Base-by-base conservation (phyloP, 2,113 vertebrate species). In the Cheilinus undulatus region DNA sequence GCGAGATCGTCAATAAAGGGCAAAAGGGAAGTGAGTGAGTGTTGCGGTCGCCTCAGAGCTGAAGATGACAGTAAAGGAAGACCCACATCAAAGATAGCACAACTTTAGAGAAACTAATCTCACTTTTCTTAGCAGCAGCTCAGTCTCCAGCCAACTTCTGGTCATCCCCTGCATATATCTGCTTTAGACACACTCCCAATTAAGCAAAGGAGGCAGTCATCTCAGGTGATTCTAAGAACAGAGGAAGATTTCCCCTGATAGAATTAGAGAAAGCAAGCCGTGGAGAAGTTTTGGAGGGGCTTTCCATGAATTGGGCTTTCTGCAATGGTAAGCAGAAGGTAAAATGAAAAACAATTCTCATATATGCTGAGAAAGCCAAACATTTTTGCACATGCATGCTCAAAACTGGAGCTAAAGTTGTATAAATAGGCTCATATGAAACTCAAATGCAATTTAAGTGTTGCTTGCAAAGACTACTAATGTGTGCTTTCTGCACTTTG, bases 81-180 rank as follows among this genome's bases (percentile, higher is more conserved):
- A 42, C 61, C 86, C 86, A 86, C 81, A 85, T 89, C 77, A 89
- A 85, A 92, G 82, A 49, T 1, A 14, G 46, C 24, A 67, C n/a
- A 52, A 77, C 75, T 88, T 87, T 76, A 75, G 51, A 78, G 52
- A 80, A 89, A 86, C 51, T 86, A 40, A 13, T 13, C 57, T 66
- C 3, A 1, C 61, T 50, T 67, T 82, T 87, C 84, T 82, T 73
- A 32, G 59, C 83, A 89, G 51, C 24, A 20, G 48, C 62, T 57
- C 10, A 8, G 42, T 22, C 67, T 69, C 19, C 60, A 53, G 62
- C 61, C 73, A 73, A 43, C 50, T 7, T 15, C 58, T 69, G 75
- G 73, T 60, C 87, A 75, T 17, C 60, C 32, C 14, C 15, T 57
- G 43, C 26, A 24, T 51, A 57, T 72, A n/a, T n/a, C n/a, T n/a